Evolutionary conservation across 2,888 invertebrate species (phyloP).

Genomic region (Perithous albicinctus): DNA sequence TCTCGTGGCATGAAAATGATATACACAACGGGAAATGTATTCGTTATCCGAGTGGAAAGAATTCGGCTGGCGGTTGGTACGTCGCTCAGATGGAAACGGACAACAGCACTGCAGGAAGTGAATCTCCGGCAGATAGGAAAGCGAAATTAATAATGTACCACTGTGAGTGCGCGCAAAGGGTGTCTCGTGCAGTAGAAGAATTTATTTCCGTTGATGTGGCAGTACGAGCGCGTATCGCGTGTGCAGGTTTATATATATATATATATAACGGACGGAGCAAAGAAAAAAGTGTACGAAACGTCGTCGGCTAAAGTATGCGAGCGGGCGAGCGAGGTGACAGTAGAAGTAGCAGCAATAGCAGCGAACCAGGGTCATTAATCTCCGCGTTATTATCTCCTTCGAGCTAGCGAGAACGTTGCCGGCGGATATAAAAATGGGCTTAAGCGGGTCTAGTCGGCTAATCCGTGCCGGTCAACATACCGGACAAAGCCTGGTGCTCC

Average conservation of each 20-base stretch:
- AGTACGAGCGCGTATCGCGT: slow-evolving; percentile 28
- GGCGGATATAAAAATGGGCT: slow-evolving; percentile 63
- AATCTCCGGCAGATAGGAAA: slow-evolving; percentile 37
- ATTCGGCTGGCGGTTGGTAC: neutral
- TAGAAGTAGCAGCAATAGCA: slow-evolving; percentile 31
- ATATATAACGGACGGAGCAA: neutral
- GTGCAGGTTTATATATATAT: slow-evolving; percentile 10
- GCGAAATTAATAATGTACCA: slow-evolving; percentile 58
- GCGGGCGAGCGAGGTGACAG: slow-evolving; percentile 36
- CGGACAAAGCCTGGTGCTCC: slow-evolving; percentile 68
- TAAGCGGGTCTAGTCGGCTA: slow-evolving; percentile 67
- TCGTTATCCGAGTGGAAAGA: slow-evolving; percentile 14
- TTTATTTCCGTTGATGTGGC: slow-evolving; percentile 40
- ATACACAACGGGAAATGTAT: slow-evolving; percentile 25
- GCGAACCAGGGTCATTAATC: slow-evolving; percentile 63
- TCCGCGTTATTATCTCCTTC: slow-evolving; percentile 67
- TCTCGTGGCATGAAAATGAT: slow-evolving; percentile 33
- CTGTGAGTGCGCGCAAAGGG: slow-evolving; percentile 32
- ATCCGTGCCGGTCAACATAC: slow-evolving; percentile 75
- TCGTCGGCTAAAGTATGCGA: slow-evolving; percentile 57
- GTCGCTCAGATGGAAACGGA: slow-evolving; percentile 22
- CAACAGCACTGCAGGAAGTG: neutral
- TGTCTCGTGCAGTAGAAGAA: slow-evolving; percentile 34
- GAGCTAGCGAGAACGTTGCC: slow-evolving; percentile 60
- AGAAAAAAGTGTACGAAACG: slow-evolving; percentile 27